A percentile compares a stretch with the other conserved stretches of the same genome.
Evolutionary conservation across 2,888 invertebrate species (phyloP).

Genomic region (Diogma glabrata): DNA sequence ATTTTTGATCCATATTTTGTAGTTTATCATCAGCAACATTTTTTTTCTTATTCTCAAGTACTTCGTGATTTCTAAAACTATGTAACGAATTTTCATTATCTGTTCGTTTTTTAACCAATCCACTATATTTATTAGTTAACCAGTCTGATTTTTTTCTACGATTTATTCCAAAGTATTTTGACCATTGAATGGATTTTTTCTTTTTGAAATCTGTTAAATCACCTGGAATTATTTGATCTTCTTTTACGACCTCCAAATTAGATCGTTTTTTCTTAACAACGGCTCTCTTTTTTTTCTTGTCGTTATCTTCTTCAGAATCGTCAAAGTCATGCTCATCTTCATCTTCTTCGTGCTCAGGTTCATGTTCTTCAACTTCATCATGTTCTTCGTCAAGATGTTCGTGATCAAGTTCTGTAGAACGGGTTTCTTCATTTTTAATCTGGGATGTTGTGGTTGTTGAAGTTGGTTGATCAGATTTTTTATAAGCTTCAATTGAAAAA

Average conservation of each 20-base stretch:
- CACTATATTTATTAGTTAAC: conserved; percentile 36
- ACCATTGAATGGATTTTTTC: conserved; percentile 79
- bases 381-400: conserved; percentile 29
- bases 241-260: conserved; percentile 24
- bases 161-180: conserved; percentile 77
- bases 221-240: conserved; percentile 29
- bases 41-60: conserved; percentile 24
- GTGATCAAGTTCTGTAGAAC: conserved; percentile 18
- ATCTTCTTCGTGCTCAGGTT: conserved; percentile 29
- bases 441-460: neutral
- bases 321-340: conserved; percentile 29
- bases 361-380: conserved; percentile 23
- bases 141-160: conserved; percentile 51
- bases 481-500: no score
- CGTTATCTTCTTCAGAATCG: conserved; percentile 32
- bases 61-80: conserved; percentile 37
- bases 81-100: conserved; percentile 43
- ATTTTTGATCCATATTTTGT: conserved; percentile 58
- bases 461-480: no score
- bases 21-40: conserved; percentile 42
- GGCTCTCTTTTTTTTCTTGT: conserved; percentile 37
- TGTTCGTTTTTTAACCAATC: conserved; percentile 22
- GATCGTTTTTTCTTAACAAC: conserved; percentile 22
- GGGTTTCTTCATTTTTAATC: neutral
- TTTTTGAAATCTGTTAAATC: conserved; percentile 44